These are phyloP conservation scores for Odontocerum albicorne DNA, from an alignment of 2,888 invertebrate genomes.

Conservation along the genomic window DNA sequence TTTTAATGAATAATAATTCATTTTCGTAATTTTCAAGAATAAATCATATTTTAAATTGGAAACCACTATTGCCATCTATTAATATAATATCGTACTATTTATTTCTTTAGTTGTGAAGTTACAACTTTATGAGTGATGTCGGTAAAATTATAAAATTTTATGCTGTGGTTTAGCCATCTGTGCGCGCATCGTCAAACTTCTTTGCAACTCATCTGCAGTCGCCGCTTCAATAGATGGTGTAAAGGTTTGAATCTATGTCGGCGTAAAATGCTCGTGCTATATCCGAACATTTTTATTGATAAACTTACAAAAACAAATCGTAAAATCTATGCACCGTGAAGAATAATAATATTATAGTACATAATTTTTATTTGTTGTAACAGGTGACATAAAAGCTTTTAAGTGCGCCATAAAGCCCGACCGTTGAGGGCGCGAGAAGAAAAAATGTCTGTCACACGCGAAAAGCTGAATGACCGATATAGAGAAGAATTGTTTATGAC, in stretches of 20 bases:
- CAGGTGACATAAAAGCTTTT: slow-evolving; percentile 35
- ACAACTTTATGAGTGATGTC: too few relatives aligned
- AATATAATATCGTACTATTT: too few relatives aligned
- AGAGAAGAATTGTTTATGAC: slow-evolving; percentile 11
- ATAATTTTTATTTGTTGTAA: slow-evolving; percentile 34
- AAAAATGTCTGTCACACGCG: slow-evolving; percentile 26
- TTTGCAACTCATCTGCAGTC: neutral
- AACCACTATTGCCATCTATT: too few relatives aligned
- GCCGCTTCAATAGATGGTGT: neutral
- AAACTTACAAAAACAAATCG: slow-evolving; percentile 24
- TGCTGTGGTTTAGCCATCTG: slow-evolving; percentile 15
- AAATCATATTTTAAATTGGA: too few relatives aligned
- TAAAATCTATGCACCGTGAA: slow-evolving; percentile 21
- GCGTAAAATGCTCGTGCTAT: too few relatives aligned
- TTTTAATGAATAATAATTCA: too few relatives aligned
- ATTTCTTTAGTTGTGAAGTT: too few relatives aligned
- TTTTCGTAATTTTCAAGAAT: too few relatives aligned
- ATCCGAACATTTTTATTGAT: too few relatives aligned
- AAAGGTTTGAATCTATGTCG: slow-evolving; percentile 16
- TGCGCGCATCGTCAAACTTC: slow-evolving; percentile 6
- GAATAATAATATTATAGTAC: slow-evolving; percentile 14
- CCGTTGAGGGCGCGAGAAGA: slow-evolving; percentile 14
- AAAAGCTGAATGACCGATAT: slow-evolving; percentile 29
- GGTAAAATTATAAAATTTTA: slow-evolving; percentile 5
- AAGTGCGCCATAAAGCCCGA: slow-evolving; percentile 30